Evolutionary conservation across 2,797 vertebrate species (phyloP), one percentile per base, ranked within the genome.

Genomic region (Galago senegalensis): DNA sequence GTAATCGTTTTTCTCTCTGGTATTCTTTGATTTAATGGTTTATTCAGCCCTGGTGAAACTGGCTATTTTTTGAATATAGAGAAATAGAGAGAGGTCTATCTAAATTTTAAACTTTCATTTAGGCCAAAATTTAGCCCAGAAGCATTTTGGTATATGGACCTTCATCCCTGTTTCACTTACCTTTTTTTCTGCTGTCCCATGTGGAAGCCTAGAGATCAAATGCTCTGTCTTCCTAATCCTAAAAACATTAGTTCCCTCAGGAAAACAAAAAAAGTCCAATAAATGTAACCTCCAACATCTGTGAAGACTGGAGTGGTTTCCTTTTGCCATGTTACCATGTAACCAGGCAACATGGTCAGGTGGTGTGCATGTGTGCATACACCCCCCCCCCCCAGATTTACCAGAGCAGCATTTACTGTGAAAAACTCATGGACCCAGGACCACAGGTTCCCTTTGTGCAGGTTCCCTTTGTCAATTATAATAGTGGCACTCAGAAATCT

Each of bases 11-110:
- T 77, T 88, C 43, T 76, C 37, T 72, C 56, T 70, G 17, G 5
- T 40, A 29, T 88, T 91, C n/a, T 90, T 80, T 75, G 12, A 67
- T 73, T 84, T 88, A 75, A n/a, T 88, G 49, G 29, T 69, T 89
- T 87, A 84, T 73, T 89, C 29, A 87, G 34, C 16, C 12, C 25
- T 80, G 43, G 4, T 80, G 65, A 87, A 88, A 94, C 7, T 75
- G 17, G 31, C 25, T 87, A 16, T 75, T 37, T 93, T 81, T 79
- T 81, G 69, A 60, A 87, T 61, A 87, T 29, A 80, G 4, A 17
- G 25, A 23, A 73, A 29, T 21, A 70, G 34, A 83, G 4, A 31
- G 14, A 69, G 46, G 27, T 13, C 69, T 76, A 49, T 91, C 56
- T 86, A 46, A 76, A 91, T 46, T 84, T 88, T 72, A 58, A 61